Conservation (phyloP, 2,797 vertebrate genomes). For the Helarctos malayanus region DNA sequence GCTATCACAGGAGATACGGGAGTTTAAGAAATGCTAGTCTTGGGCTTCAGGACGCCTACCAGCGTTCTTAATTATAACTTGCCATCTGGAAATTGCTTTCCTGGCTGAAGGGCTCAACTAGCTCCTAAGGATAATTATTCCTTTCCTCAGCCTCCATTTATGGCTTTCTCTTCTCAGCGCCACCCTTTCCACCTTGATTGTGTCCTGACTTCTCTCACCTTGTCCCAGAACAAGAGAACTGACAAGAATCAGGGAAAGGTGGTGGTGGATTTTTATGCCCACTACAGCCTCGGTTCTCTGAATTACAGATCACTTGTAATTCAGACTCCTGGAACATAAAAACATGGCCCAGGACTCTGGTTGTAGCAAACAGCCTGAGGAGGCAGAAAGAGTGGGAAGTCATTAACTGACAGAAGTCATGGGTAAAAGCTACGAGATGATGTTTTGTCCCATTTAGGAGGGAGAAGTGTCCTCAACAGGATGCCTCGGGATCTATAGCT, state of each 20-base stretch:
- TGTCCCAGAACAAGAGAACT: background rate
- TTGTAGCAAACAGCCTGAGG: background rate
- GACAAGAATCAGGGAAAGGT: background rate
- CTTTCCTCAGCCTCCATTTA: background rate
- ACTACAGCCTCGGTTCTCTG: background rate
- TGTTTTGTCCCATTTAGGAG: background rate
- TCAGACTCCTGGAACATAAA: background rate
- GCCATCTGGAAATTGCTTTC: background rate
- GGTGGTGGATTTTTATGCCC: background rate
- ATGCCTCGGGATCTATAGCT: background rate
- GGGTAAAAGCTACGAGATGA: background rate
- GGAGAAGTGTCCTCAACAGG: background rate
- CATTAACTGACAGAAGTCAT: background rate
- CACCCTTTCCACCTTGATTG: background rate
- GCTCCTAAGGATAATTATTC: background rate
- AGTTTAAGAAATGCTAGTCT: background rate
- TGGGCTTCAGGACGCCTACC: background rate
- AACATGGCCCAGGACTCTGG: background rate
- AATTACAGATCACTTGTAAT: background rate
- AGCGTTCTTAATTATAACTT: conserved; percentile 19
- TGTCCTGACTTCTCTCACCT: background rate
- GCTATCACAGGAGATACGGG: background rate
- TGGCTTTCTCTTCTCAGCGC: background rate
- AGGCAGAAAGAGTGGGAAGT: background rate
- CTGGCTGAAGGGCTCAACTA: background rate